Percentiles rank a stretch among this genome's conserved stretches.
These are phyloP conservation scores for Adineta ricciae DNA, from an alignment of 2,888 invertebrate species.

Conservation along the genomic window DNA sequence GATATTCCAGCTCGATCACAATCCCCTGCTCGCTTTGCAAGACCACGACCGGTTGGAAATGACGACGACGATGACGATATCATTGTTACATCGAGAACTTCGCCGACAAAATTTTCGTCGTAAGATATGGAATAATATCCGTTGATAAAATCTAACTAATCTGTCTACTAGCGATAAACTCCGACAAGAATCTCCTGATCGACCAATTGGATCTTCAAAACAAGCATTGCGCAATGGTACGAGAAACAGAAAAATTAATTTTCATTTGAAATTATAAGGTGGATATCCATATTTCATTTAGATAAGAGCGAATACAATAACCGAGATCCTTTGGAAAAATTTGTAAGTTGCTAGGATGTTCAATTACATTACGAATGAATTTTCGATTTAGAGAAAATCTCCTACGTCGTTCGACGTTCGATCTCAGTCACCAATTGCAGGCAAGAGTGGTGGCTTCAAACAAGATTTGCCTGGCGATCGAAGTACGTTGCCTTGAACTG, in stretches of 20 bases:
- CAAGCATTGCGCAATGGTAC: neutral
- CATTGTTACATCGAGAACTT: neutral
- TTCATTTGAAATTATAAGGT: neutral
- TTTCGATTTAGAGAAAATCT: neutral
- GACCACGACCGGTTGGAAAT: neutral
- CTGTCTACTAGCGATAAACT: neutral
- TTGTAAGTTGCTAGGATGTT: neutral
- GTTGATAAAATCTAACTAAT: too few species aligned
- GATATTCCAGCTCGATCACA: neutral
- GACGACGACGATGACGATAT: neutral
- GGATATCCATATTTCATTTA: neutral
- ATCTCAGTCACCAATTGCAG: neutral
- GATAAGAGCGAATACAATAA: neutral
- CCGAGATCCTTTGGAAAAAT: too few species aligned
- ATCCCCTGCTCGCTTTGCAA: neutral
- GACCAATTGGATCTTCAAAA: neutral
- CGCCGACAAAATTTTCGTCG: neutral
- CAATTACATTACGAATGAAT: too few species aligned
- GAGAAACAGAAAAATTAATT: neutral
- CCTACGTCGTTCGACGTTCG: neutral
- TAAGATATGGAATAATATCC: neutral
- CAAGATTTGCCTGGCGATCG: neutral
- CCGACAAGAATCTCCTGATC: neutral
- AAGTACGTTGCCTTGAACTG: neutral
- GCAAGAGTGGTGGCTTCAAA: neutral